These are phyloP conservation scores for Dendrolimus houi DNA, from an alignment of 2,888 invertebrate genomes.

Conservation along the genomic window DNA sequence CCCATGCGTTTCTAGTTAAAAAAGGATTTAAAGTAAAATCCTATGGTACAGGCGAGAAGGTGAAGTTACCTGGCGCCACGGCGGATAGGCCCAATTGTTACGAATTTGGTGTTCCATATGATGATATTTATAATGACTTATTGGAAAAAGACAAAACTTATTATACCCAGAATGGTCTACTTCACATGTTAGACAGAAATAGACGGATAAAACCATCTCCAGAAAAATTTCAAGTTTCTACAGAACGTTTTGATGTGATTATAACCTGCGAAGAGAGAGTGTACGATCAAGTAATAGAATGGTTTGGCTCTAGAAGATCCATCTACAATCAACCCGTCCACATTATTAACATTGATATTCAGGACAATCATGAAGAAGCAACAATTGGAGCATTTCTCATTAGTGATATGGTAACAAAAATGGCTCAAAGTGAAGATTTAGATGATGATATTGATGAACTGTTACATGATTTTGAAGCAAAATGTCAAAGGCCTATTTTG, in stretches of 20 bases:
- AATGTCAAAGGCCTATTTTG: constrained; percentile 89
- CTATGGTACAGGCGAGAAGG: constrained; percentile 95
- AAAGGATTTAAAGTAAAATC: constrained; percentile 97
- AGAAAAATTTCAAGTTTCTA: constrained; percentile 93
- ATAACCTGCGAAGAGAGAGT: constrained; percentile 99
- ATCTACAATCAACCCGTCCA: constrained; percentile 93
- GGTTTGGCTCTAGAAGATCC: constrained; percentile 88
- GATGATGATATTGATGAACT: constrained; percentile 99
- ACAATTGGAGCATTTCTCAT: constrained; percentile 98
- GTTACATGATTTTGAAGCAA: constrained; percentile 94
- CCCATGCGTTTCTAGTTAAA: constrained; percentile 97
- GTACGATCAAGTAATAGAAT: constrained; percentile 98
- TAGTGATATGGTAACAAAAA: constrained; percentile 94
- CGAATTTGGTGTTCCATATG: constrained; percentile 96
- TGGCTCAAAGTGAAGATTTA: constrained; percentile 92
- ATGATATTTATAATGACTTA: constrained; percentile 96
- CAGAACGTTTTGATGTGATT: constrained; percentile 95
- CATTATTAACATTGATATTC: constrained; percentile 98
- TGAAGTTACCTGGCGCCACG: constrained; percentile 96
- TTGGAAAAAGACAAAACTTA: constrained; percentile 92
- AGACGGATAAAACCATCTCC: constrained; percentile 95
- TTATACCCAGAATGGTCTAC: constrained; percentile 98
- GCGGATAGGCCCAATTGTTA: constrained; percentile 97
- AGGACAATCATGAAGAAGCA: constrained; percentile 99
- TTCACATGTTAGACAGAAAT: constrained; percentile 99